Evolutionary conservation across 2,797 vertebrate genomes (phyloP), one percentile per base, ranked within the genome.

Genomic region (Microctenopoma lineatum): DNA sequence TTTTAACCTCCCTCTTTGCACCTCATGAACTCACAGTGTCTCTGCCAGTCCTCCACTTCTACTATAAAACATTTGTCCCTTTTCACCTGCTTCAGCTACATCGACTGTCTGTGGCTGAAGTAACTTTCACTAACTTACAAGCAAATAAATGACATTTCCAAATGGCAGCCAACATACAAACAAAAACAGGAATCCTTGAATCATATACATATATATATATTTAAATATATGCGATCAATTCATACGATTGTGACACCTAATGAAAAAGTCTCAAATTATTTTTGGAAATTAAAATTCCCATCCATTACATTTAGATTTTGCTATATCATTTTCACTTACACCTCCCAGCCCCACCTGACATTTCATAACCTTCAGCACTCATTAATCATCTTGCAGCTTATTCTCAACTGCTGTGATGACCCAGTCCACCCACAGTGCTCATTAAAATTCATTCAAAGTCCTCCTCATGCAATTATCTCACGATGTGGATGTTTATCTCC

Each of bases 391-490:
- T 68, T 42, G 48, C 53, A 34, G 47, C 61, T 34, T 60, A 27
- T 60, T 66, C 59, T 47, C 75, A 4, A 2, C 79, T 48, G 70
- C 71, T 75, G 72, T 18, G 62, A 65, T 71, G 74, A 77, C 77
- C 76, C 59, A 69, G n/a, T 80, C 81, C 67, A 64, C 70, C 66
- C 64, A 45, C 61, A 53, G 62, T 12, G 26, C 79, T 85, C 18
- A 75, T 85, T 73, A 83, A 84, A 84, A 55, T 76, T 82, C 84
- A 12, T 83, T 85, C 61, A 53, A 10, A 70, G 63, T 21, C 25
- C 46, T 25, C 26, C 61, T 53, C 34, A 38, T 34, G 25, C 25
- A 5, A 21, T n/a, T 48, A 66, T 66, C 57, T 69, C 34, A 29
- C 58, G 46, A 58, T 61, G 50, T 21, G n/a, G 38, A 34, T 54